Evolutionary conservation across 2,797 vertebrate genomes (phyloP), one percentile per base, ranked within the genome.

Genomic region (Hippoglossus hippoglossus): DNA sequence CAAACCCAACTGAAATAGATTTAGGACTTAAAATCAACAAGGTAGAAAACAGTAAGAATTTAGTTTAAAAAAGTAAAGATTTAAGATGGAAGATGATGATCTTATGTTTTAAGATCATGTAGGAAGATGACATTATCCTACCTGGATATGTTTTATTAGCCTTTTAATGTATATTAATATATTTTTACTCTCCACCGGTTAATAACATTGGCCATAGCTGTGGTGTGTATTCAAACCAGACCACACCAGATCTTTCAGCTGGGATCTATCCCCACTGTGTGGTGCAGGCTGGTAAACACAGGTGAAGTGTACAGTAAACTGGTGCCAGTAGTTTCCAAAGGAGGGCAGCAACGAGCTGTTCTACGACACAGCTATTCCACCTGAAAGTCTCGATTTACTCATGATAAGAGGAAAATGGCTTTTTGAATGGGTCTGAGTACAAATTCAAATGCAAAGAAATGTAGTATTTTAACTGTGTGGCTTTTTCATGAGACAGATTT

Each of bases 301-400:
- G 26, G 22, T 0, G 0, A 0, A 19, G 12, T 15, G 5, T 25
- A 3, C 8, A 39, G 21, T n/a, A 15, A 18, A 49, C 2, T 39
- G 19, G 24, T 12, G 26, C 54, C 21, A 18, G 3, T 6, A 13
- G 36, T 19, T 31, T 26, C 86, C 91, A 88, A 58, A 82, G 86
- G 91, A 82, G 87, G 90, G 87, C 90, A 93, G 89, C 81, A 93
- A 70, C 63, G 67, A 75, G 62, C 89, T 66, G 4, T 5, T 1
- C n/a, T 26, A 44, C 15, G 1, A 7, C 16, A 7, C 12, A 44
- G 41, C 19, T 6, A 26, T 39, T 8, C 28, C 6, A 44, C 8
- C 24, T 56, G 5, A 64, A 44, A 22, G 22, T 24, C 5, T 54
- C 2, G 1, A 60, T 22, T 6, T 34, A 10, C 15, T 52, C 26